Conservation (phyloP, 2,113 vertebrate genomes). For the Alexandromys fortis region DNA sequence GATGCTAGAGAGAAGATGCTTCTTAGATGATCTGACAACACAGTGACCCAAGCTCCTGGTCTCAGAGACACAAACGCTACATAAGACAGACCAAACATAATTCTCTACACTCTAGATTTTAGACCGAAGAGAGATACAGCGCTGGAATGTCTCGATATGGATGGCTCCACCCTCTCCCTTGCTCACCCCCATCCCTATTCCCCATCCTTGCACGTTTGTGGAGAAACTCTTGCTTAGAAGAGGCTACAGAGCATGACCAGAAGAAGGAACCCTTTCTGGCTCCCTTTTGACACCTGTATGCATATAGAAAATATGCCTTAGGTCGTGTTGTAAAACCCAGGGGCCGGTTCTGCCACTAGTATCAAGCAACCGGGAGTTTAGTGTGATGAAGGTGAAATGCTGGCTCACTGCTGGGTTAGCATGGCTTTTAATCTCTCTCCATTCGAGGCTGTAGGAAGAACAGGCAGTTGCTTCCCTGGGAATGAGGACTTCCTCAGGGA, state of each 20-base stretch:
- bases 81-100: background rate
- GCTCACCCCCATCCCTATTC: background rate
- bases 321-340: background rate
- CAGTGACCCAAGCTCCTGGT: background rate
- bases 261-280: background rate
- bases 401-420: background rate
- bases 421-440: background rate
- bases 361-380: background rate
- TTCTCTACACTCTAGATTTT: background rate
- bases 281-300: background rate
- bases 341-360: background rate
- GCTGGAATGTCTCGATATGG: background rate
- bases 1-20: background rate
- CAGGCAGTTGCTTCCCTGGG: background rate
- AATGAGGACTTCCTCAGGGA: too few relatives aligned
- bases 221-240: background rate
- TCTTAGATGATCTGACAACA: background rate
- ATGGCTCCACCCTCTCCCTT: background rate
- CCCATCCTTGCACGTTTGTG: background rate
- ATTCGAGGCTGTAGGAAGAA: too few relatives aligned
- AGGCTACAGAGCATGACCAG: background rate
- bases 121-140: background rate
- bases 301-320: background rate
- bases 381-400: background rate
- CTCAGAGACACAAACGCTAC: background rate